Conservation (phyloP, 2,888 invertebrate species). For the Oxytorus armatus region DNA sequence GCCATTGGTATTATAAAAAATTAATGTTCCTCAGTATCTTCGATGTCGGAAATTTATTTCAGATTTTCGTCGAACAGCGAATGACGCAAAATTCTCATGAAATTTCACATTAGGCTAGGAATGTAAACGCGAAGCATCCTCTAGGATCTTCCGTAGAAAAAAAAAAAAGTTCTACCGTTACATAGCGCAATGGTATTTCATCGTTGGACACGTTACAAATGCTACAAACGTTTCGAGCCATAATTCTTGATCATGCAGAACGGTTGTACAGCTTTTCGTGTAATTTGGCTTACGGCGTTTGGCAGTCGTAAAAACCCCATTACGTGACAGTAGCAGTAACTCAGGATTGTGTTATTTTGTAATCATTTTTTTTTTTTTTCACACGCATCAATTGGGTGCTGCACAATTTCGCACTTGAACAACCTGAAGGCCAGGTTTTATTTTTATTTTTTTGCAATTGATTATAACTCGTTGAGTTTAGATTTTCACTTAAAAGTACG, state of each 20-base stretch:
- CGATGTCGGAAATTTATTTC: too few relatives aligned
- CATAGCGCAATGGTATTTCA: too few relatives aligned
- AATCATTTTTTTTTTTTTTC: conserved; percentile 9
- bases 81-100: too few relatives aligned
- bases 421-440: conserved; percentile 37
- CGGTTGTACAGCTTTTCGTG: conserved; percentile 51
- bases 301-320: conserved; percentile 60
- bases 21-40: too few relatives aligned
- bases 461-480: conserved; percentile 52
- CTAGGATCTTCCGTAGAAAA: too few relatives aligned
- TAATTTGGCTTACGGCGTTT: conserved; percentile 65
- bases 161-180: too few relatives aligned
- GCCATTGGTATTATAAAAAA: too few relatives aligned
- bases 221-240: conserved; percentile 48
- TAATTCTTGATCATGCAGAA: conserved; percentile 34
- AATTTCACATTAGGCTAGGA: too few relatives aligned
- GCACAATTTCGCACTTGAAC: conserved; percentile 39
- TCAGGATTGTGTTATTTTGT: background rate
- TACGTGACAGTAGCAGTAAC: conserved; percentile 38
- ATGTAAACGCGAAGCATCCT: too few relatives aligned
- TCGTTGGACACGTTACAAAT: conserved; percentile 48
- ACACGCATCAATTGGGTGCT: conserved; percentile 9
- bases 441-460: conserved; percentile 31
- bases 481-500: conserved; percentile 34
- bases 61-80: too few relatives aligned